Base-by-base conservation (phyloP, 2,888 invertebrate genomes). In the Rhagonycha lutea region DNA sequence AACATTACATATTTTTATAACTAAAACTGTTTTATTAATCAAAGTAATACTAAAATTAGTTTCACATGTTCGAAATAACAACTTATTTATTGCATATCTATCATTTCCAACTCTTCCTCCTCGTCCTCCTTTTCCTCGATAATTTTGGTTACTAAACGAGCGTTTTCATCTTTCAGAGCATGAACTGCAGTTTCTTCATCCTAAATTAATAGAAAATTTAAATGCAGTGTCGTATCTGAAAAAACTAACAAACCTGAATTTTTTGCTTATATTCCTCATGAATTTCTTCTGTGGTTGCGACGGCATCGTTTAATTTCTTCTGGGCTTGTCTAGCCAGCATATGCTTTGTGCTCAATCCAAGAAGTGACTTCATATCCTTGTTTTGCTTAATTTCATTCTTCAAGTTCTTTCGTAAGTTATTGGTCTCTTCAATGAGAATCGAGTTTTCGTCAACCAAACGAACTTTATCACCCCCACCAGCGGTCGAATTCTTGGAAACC, bases 381-480 rank as follows among this genome's bases (percentile, higher is more conserved):
- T 94, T 92, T 47, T 91, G 90, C n/a, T 90, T 89, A 10, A 92
- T 89, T 12, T 93, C 91, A 0, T 90, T 87, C 85, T 93, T 93
- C 76, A 95, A 86, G 84, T 94, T 93, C 26, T 90, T 90, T 32
- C 95, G 91, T 62, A 96, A 86, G 74, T 90, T 91, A 84, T 96
- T 96, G 23, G 96, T 92, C 86, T 97, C 96, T 1, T 92, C 90
- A 32, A 96, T 89, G 4, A 97, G 89, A 0, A 91, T 88, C 47
- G 94, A 91, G 86, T 97, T 97, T 84, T 97, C 96, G 84, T 92
- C 89, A 18, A 90, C 86, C 69, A 88, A 85, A 68, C 86, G 83
- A 7, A 87, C 79, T 87, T 88, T 88, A 84, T 87, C 86, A 77
- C 82, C 85, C 82, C 83, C 87, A 24, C 85, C 81, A 61, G 83